A percentile compares a stretch with the other conserved stretches of the same genome.
phyloP scores from a whole-genome alignment of 30 jellyfish, hydroid and myxozoan species.

The Aurelia aurita region DNA sequence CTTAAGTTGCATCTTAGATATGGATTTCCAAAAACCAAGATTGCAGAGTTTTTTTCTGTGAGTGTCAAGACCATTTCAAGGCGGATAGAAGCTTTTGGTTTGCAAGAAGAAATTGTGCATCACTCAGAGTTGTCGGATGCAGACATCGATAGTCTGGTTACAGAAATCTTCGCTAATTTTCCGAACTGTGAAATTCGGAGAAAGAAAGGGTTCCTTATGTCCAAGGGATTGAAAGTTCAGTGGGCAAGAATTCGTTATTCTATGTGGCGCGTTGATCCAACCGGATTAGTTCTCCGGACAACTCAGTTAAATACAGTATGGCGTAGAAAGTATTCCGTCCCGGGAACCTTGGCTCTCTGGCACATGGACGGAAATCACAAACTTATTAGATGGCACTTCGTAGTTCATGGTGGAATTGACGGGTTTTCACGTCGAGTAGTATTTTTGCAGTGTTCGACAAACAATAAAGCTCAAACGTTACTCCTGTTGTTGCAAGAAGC shows the following conservation, averaged over 20 bases:
- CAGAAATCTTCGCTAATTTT: constrained; percentile 11
- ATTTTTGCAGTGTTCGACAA: constrained; percentile 20
- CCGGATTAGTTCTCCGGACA: constrained; percentile 49
- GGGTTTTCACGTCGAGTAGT: constrained; percentile 32
- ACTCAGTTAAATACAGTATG: constrained; percentile 26
- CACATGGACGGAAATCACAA: constrained; percentile 55
- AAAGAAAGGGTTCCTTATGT: constrained; percentile 54
- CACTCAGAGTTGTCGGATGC: constrained; percentile 6
- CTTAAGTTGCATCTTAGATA: constrained; percentile 23
- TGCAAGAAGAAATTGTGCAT: background rate
- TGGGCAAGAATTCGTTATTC: constrained; percentile 46
- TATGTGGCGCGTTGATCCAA: constrained; percentile 74
- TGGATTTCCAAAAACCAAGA: constrained; percentile 46
- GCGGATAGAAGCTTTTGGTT: constrained; percentile 32
- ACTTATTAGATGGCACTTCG: constrained; percentile 50
- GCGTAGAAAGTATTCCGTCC: constrained; percentile 46
- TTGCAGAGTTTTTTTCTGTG: constrained; percentile 52
- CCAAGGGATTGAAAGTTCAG: constrained; percentile 39
- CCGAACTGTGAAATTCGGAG: constrained; percentile 73
- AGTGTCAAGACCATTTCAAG: constrained; percentile 43
- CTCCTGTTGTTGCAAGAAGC: constrained; percentile 1
- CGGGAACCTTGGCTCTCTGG: constrained; percentile 40
- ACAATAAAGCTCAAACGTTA: constrained; percentile 30
- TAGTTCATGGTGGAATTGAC: constrained; percentile 53
- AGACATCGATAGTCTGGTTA: constrained; percentile 31